Base-by-base conservation (phyloP, 2,113 vertebrate species). In the Perca flavescens region DNA sequence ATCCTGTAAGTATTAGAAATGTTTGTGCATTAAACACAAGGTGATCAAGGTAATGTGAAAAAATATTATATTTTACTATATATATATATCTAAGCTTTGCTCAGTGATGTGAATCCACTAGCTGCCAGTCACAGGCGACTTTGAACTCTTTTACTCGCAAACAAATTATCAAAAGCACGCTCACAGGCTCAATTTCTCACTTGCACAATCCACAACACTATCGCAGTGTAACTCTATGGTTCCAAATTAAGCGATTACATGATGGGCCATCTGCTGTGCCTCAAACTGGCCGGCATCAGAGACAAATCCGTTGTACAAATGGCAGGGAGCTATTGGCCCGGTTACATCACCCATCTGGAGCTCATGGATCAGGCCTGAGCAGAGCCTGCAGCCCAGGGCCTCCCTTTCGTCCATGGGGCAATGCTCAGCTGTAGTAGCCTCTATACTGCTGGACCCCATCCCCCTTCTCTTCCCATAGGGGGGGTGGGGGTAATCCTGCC, bases 1-100 rank as follows among this genome's bases (percentile, higher is more conserved):
- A 98, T 91, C 96, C 97, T 28, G 96, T 96, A 53, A 97, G 96
- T 96, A 92, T 83, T 50, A 62, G 21, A 13, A 16, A 2, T 64
- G 25, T 85, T 13, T 73, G 54, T 64, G 11, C 28, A 68, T 70
- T 68, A 21, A 65, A 69, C 14, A 22, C 47, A 56, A 5, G 10
- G 40, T 43, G 40, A 43, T 43, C 68, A 22, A 65, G 3, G 52
- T 16, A 16, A 65, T 62, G 5, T 46, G 21, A 85, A 71, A 43
- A 49, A 34, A 47, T 11, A 25, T 36, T 15, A 47, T 25, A 25
- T 25, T 25, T 25, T 25, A 25, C 25, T 25, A 25, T 25, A 25
- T 25, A 25, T 25, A 25, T 25, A n/a, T 25, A 25, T n/a, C 25
- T 25, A 25, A 25, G 11, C 31, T 77, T 49, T 52, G 46, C 14